Evolutionary conservation across 2,113 vertebrate genomes (phyloP), one percentile per base, ranked within the genome.

Genomic region (Todiramphus saurophagus): DNA sequence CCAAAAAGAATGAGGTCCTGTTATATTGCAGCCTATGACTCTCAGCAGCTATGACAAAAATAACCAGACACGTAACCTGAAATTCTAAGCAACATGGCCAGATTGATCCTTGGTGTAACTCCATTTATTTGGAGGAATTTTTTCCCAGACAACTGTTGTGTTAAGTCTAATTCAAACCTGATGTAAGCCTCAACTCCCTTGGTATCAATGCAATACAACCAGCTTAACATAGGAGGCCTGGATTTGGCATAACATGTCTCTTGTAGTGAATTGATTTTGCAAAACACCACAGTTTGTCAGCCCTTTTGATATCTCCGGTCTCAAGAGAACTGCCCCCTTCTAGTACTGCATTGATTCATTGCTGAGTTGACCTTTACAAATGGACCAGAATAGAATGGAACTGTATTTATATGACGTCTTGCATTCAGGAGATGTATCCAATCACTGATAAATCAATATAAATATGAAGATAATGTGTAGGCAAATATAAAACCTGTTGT

Each of bases 271-370:
- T 60, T 82, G 90, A 91, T 95, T 89, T 90, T 91, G 80, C 77
- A 78, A 90, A 96, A 76, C 73, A 89, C 76, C 35, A 44, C 31
- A 28, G 64, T 89, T 87, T 96, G 86, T 93, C 90, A 96, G 60
- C 48, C 48, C 73, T 84, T 94, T 89, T 66, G 88, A 41, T 89
- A 94, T 62, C 69, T 66, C 16, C 66, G 73, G 58, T 93, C 92
- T 84, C 96, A 89, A 43, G 93, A 93, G 95, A 94, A 27, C 62
- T 92, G 48, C 66, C 62, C 68, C 37, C 41, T 87, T 95, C 94
- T 72, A 91, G 53, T 58, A 64, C n/a, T 73, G 83, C 80, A 95
- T 82, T 89, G 92, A 96, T 96, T 95, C 83, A 84, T 87, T 92
- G 62, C 62, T 84, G 68, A 69, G 76, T 11, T 96, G 94, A 93